Evolutionary conservation across 2,888 invertebrate species (phyloP).

Genomic region (Heliconius cydno): DNA sequence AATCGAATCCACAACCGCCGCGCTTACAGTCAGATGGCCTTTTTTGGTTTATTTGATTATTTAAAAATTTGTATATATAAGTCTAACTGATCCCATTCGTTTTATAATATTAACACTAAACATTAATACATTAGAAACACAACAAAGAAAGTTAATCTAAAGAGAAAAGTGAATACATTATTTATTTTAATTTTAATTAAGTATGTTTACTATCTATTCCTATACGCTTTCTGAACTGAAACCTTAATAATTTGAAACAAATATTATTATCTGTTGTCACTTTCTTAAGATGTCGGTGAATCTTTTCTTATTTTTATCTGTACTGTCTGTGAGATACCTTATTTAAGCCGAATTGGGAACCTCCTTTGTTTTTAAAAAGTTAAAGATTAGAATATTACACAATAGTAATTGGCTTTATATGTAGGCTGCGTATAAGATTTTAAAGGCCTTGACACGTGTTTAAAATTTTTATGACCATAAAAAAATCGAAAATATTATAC

Average conservation of each 20-base stretch:
- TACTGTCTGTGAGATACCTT: too few relatives aligned
- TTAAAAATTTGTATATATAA: neutral
- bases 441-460: neutral
- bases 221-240: constrained; percentile 16
- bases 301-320: too few relatives aligned
- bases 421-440: neutral
- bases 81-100: neutral
- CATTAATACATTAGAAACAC: neutral
- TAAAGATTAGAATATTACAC: neutral
- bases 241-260: neutral
- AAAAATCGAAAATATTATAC: neutral
- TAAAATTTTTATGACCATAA: neutral
- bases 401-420: neutral
- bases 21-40: neutral
- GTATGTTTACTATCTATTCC: neutral
- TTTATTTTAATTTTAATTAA: constrained; percentile 7
- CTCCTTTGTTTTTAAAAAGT: too few relatives aligned
- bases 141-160: neutral
- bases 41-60: neutral
- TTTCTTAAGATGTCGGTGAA: neutral
- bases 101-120: neutral
- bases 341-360: too few relatives aligned
- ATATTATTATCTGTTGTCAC: neutral
- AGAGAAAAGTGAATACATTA: neutral
- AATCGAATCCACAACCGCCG: neutral